These are phyloP conservation scores for Pseudomyrmex concolor DNA, from an alignment of 1,140 invertebrate species.

Conservation along the genomic window DNA sequence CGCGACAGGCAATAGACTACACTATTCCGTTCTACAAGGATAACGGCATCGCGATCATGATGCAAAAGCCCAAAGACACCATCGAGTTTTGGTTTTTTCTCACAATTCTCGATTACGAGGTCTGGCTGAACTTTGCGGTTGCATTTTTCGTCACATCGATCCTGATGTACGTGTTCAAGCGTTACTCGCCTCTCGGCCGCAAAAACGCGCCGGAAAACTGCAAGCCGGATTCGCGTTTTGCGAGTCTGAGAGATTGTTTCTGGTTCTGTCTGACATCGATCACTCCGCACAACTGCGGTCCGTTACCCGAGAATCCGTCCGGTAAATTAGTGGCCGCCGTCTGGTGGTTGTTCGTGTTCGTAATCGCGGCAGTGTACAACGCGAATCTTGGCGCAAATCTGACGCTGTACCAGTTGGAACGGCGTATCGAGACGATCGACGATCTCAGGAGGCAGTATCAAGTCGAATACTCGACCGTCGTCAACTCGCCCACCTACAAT, in stretches of 20 bases:
- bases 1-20: conserved; percentile 88
- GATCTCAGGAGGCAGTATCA: conserved; percentile 96
- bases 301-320: conserved; percentile 96
- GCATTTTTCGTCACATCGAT: conserved; percentile 97
- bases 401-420: conserved; percentile 94
- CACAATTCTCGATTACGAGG: conserved; percentile 95
- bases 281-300: conserved; percentile 96
- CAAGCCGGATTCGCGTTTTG: conserved; percentile 95
- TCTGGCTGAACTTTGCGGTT: conserved; percentile 96
- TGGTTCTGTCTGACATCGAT: conserved; percentile 99
- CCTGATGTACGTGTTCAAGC: conserved; percentile 96
- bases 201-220: conserved; percentile 96
- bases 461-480: conserved; percentile 94
- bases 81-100: conserved; percentile 97
- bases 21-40: conserved; percentile 96
- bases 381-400: conserved; percentile 97
- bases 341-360: conserved; percentile 98
- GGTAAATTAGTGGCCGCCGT: conserved; percentile 95
- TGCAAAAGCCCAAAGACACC: conserved; percentile 90
- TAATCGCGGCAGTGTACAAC: conserved; percentile 97
- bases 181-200: conserved; percentile 96
- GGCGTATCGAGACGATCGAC: conserved; percentile 94
- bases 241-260: conserved; percentile 96
- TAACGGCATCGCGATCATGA: conserved; percentile 95
- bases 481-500: conserved; percentile 93